Evolutionary conservation across 2,888 invertebrate species (phyloP).

Genomic region (Watsonalla binaria): DNA sequence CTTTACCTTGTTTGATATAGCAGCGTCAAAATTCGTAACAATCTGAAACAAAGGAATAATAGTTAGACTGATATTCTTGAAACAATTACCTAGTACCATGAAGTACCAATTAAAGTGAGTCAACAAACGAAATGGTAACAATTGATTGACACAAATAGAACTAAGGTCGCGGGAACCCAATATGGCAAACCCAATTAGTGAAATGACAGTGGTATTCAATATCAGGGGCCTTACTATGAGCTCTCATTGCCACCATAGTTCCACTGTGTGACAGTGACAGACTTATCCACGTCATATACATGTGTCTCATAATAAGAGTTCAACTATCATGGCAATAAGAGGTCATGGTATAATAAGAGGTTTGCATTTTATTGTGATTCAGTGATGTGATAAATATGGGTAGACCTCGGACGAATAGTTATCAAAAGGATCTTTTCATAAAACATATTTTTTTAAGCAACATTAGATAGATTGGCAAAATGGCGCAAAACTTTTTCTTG

Average conservation of each 20-base stretch:
- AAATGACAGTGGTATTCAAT: background rate
- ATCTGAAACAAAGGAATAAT: background rate
- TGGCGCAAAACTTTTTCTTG: slow-evolving; percentile 34
- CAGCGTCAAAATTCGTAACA: background rate
- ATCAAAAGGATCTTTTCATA: slow-evolving; percentile 3
- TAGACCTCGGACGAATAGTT: background rate
- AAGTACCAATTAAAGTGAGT: background rate
- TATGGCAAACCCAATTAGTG: background rate
- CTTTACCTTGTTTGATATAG: background rate
- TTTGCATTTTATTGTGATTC: background rate
- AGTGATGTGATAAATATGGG: background rate
- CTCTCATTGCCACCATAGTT: too few species aligned
- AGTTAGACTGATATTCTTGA: background rate
- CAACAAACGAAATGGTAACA: background rate
- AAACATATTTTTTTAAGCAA: slow-evolving; percentile 26
- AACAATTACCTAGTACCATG: background rate
- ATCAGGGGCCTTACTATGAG: background rate
- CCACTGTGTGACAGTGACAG: too few species aligned
- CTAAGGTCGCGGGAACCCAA: background rate
- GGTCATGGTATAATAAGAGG: too few species aligned
- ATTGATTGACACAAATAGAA: background rate
- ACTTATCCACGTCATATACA: too few species aligned
- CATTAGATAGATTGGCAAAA: slow-evolving; percentile 40
- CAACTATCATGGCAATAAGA: too few species aligned
- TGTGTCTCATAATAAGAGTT: too few species aligned